A percentile compares a stretch with the other conserved stretches of the same genome.
These are phyloP conservation scores for Melanerpes formicivorus DNA, from an alignment of 2,113 vertebrate species.

Conservation along the genomic window DNA sequence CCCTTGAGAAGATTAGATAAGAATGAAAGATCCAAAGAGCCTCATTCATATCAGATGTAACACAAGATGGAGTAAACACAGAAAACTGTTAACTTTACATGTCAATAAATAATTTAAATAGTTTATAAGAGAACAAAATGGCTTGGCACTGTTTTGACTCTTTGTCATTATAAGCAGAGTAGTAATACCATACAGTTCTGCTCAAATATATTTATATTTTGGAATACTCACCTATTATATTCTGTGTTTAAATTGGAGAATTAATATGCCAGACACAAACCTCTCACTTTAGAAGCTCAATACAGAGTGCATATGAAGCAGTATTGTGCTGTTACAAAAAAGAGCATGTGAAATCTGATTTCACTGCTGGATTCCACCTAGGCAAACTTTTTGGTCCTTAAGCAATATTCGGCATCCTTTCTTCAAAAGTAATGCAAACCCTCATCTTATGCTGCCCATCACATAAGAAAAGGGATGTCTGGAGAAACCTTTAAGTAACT, in stretches of 20 bases:
- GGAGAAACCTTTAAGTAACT: neutral
- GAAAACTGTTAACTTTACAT: slow-evolving; percentile 11
- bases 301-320: neutral
- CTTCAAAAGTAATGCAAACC: neutral
- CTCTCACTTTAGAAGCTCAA: neutral
- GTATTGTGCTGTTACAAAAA: neutral
- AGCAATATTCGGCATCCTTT: neutral
- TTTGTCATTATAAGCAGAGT: neutral
- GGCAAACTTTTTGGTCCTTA: neutral
- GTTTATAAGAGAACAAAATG: neutral
- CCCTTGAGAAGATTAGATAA: slow-evolving; percentile 25
- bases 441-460: neutral
- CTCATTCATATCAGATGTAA: slow-evolving; percentile 22
- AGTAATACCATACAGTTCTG: neutral
- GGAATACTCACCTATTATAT: neutral
- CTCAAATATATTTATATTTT: neutral
- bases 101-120: slow-evolving; percentile 49
- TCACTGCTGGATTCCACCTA: neutral
- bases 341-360: neutral
- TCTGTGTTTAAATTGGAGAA: neutral
- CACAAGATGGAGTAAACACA: neutral
- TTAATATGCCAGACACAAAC: neutral
- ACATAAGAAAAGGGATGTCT: neutral
- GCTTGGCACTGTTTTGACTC: neutral
- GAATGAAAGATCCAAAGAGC: slow-evolving; percentile 35